Base-by-base conservation (phyloP, 2,113 vertebrate genomes). In the Podiceps cristatus region DNA sequence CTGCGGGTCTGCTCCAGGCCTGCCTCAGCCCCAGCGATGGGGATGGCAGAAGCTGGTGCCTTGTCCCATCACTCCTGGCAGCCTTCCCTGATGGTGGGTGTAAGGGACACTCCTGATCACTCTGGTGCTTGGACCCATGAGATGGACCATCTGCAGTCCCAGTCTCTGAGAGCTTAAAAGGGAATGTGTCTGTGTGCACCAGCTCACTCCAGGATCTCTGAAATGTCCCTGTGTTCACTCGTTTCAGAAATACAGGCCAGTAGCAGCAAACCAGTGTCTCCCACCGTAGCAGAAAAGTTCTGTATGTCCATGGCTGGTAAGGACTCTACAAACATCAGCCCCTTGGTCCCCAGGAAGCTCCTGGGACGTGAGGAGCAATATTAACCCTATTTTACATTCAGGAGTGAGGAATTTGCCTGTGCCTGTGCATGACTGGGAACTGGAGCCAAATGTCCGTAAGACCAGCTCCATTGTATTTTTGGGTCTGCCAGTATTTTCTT, bases 261-360 rank as follows among this genome's bases (percentile, higher is more conserved):
- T 8, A 62, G 50, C 22, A 82, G 9, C 23, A 53, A 60, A 78
- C 76, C 6, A n/a, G 10, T 14, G 7, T 66, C 10, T 4, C 5
- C 15, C 17, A 52, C 0, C 0, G 0, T 0, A 58, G 69, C n/a
- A 75, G 40, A 45, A 58, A 76, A 47, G 12, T 60, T 93, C 56
- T 68, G 44, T 17, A 5, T 22, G 37, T 13, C 47, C 31, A 11
- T 47, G 42, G 9, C 19, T 92, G 66, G 62, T 53, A 7, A 63
- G 66, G 29, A 13, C 11, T n/a, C 11, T 59, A 27, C 37, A 82
- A 44, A 11, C 7, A 56, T 53, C 27, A 76, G 3, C 7, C 24
- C 5, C 9, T 45, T 72, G 58, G 16, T 76, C 13, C 40, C 23
- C 50, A 42, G 7, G 1, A 63, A 77, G 4, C 8, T 77, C 20